A percentile compares a stretch with the other conserved stretches of the same genome.
Evolutionary conservation across 2,113 vertebrate species (phyloP).

Genomic region (Ceratotherium simum): DNA sequence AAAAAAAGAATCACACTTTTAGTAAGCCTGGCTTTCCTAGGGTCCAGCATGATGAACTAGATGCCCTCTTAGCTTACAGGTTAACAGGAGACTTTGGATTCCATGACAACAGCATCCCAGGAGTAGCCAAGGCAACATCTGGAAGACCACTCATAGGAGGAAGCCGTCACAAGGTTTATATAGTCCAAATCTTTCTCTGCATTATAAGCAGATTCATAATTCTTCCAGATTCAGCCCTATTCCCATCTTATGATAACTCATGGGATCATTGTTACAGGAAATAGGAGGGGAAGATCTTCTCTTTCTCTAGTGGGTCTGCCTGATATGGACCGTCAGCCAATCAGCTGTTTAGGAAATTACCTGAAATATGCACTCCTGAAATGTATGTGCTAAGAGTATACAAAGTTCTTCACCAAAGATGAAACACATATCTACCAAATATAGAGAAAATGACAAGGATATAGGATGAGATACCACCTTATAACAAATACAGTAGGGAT

Average conservation of each 20-base stretch:
- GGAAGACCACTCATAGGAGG: not conserved
- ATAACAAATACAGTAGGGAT: not conserved
- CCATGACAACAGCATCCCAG: not conserved
- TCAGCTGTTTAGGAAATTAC: not conserved
- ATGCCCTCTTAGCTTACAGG: not conserved
- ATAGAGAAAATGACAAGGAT: not conserved
- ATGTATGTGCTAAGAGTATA: not conserved
- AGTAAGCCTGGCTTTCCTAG: not conserved
- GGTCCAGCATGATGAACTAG: not conserved
- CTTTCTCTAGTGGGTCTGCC: not conserved
- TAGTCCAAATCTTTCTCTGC: not conserved
- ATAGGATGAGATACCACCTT: not conserved
- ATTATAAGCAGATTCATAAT: not conserved
- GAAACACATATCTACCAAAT: not conserved
- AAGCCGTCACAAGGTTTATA: not conserved
- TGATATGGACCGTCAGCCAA: not conserved
- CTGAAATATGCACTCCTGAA: not conserved
- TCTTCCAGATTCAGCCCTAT: not conserved
- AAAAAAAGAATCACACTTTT: not conserved
- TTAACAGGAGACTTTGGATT: not conserved
- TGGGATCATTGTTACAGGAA: not conserved
- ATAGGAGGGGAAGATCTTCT: not conserved
- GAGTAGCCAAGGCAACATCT: not conserved
- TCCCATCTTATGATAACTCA: not conserved
- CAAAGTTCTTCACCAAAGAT: not conserved